These are phyloP conservation scores for Temnothorax unifasciatus DNA, from an alignment of 2,888 invertebrate genomes.

Conservation along the genomic window DNA sequence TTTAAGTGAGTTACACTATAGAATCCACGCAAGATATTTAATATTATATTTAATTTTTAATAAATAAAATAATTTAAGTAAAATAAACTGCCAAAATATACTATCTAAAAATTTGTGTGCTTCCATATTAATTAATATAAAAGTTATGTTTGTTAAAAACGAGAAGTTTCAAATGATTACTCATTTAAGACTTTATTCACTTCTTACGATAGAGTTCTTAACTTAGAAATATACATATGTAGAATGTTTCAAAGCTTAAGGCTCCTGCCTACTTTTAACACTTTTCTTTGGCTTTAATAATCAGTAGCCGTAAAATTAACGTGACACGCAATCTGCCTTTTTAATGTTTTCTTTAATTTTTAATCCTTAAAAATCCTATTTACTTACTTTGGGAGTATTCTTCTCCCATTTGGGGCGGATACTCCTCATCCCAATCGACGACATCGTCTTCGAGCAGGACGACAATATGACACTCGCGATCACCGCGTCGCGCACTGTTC, in stretches of 20 bases:
- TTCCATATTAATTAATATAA: background rate
- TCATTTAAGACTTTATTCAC: background rate
- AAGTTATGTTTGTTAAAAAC: background rate
- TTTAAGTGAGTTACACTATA: background rate
- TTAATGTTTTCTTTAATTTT: no score
- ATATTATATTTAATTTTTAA: background rate
- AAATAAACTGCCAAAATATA: background rate
- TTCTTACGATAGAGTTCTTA: background rate
- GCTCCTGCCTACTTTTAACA: no score
- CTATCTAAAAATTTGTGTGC: background rate
- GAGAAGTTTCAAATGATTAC: background rate
- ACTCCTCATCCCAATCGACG: conserved; percentile 99
- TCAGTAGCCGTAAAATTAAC: no score
- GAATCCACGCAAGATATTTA: background rate
- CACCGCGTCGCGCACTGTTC: conserved; percentile 96
- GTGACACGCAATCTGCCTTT: no score
- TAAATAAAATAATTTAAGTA: conserved; percentile 15
- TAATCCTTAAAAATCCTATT: background rate
- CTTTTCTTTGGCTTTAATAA: no score
- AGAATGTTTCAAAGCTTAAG: background rate
- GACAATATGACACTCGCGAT: conserved; percentile 99
- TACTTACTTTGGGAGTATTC: conserved; percentile 97
- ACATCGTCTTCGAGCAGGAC: conserved; percentile 98
- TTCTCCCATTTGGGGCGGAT: conserved; percentile 99
- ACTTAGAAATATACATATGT: background rate